These are phyloP conservation scores for Calypte anna DNA, from an alignment of 2,113 vertebrate genomes.

Conservation along the genomic window DNA sequence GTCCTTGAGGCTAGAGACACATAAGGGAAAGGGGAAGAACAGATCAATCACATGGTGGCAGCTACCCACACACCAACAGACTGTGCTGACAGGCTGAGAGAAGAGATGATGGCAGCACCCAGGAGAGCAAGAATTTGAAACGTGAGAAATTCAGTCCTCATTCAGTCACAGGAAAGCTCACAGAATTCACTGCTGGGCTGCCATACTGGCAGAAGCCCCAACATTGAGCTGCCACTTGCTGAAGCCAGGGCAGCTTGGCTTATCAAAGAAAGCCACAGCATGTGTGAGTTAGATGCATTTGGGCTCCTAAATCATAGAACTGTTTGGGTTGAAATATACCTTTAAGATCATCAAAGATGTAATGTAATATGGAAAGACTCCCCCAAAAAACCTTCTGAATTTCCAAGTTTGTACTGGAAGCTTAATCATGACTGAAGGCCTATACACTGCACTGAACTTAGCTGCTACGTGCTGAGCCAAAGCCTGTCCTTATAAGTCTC, in stretches of 20 bases:
- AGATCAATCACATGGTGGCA: not conserved
- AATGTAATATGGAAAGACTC: not conserved
- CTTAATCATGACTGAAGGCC: not conserved
- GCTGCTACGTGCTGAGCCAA: not conserved
- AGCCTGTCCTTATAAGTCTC: not conserved
- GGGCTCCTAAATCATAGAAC: not conserved
- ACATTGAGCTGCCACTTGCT: not conserved
- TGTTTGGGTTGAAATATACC: too few relatives aligned
- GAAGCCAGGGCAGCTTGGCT: not conserved
- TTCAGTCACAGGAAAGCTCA: not conserved
- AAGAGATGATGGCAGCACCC: not conserved
- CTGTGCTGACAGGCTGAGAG: not conserved
- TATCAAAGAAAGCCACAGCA: not conserved
- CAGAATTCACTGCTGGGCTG: not conserved
- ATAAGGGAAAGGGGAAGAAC: not conserved
- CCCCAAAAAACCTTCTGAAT: not conserved
- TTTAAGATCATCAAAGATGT: not conserved
- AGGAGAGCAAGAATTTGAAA: not conserved
- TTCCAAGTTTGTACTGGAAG: not conserved
- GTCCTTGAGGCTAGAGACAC: not conserved
- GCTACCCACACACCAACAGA: not conserved
- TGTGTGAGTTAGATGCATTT: not conserved
- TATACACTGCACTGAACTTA: not conserved
- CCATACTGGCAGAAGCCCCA: not conserved
- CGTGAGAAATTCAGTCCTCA: not conserved